Evolutionary conservation across 2,888 invertebrate genomes (phyloP).

Genomic region (Oeneis ivallda): DNA sequence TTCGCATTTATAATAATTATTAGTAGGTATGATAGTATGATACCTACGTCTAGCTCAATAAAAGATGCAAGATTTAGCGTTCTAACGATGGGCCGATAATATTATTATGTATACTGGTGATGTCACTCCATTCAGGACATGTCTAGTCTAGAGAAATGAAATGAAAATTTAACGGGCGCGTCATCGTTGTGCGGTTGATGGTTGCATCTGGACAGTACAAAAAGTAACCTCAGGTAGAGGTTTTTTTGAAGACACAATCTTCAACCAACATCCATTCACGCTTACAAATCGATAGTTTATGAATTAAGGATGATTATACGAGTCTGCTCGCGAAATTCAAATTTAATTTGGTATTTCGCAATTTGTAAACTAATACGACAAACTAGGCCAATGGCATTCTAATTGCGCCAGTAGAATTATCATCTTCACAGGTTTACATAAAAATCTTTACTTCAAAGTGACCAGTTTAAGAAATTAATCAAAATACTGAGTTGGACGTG

Average conservation of each 20-base stretch:
- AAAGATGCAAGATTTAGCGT: slow-evolving; percentile 10
- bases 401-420: too few species aligned
- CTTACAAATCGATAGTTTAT: slow-evolving; percentile 34
- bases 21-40: too few species aligned
- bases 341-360: too few species aligned
- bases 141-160: slow-evolving; percentile 32
- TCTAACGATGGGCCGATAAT: neutral
- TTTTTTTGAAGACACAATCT: slow-evolving; percentile 48
- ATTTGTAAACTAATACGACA: too few species aligned
- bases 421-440: too few species aligned
- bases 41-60: slow-evolving; percentile 1
- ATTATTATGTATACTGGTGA: slow-evolving; percentile 25
- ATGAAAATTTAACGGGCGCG: slow-evolving; percentile 34
- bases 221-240: slow-evolving; percentile 64
- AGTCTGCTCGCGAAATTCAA: too few species aligned
- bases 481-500: too few species aligned
- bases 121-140: slow-evolving; percentile 35
- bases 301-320: too few species aligned
- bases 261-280: slow-evolving; percentile 55
- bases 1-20: too few species aligned
- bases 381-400: too few species aligned
- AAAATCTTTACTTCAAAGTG: too few species aligned
- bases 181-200: slow-evolving; percentile 37
- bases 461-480: too few species aligned
- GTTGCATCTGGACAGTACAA: slow-evolving; percentile 55